phyloP scores from a whole-genome alignment of 92 coral and sea anemone genomes.

The Heteractis magnifica region DNA sequence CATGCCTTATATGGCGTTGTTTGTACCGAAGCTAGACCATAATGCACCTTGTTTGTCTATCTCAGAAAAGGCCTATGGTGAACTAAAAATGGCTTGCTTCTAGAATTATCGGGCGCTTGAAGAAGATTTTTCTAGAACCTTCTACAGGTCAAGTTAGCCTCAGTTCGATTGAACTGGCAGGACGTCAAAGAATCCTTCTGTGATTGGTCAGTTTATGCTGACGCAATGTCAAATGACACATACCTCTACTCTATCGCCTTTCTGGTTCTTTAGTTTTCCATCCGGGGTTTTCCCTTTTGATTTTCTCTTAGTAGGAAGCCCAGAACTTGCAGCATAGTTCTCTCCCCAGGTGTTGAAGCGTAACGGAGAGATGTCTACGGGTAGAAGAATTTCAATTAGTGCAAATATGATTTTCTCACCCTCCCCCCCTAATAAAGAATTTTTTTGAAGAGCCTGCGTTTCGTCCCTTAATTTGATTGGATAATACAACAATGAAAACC shows the following conservation, averaged over 20 bases:
- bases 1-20: too few relatives aligned
- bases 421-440: not conserved
- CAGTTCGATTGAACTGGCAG: not conserved
- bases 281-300: not conserved
- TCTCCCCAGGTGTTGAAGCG: slow-evolving; percentile 87
- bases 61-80: slow-evolving; percentile 6
- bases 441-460: too few relatives aligned
- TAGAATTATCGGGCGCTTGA: too few relatives aligned
- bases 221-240: not conserved
- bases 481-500: not conserved
- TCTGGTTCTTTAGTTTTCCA: not conserved
- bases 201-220: not conserved
- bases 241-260: not conserved
- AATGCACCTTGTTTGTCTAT: too few relatives aligned
- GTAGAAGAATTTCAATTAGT: not conserved
- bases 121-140: too few relatives aligned
- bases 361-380: slow-evolving; percentile 47
- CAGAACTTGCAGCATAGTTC: slow-evolving; percentile 96
- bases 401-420: not conserved
- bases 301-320: slow-evolving; percentile 55
- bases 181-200: not conserved
- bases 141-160: too few relatives aligned
- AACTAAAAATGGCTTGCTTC: not conserved
- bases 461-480: not conserved
- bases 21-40: too few relatives aligned